Conservation (phyloP, 2,113 vertebrate genomes). For the Leptocoma aspasia region DNA sequence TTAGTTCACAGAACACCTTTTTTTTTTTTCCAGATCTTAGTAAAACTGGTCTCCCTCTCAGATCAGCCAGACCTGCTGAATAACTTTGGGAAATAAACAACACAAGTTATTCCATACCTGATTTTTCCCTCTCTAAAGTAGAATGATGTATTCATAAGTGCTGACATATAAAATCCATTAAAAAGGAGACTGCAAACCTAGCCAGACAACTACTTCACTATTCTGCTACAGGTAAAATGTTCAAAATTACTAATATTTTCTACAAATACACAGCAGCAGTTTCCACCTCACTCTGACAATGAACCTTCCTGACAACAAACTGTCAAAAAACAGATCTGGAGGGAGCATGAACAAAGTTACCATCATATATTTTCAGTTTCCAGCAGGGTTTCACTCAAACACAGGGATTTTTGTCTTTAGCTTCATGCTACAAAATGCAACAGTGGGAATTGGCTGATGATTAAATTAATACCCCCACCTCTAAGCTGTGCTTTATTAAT, state of each 20-base stretch:
- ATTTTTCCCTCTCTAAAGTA: not conserved
- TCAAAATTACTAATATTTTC: not conserved
- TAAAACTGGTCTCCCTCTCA: not conserved
- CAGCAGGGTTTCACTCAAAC: not conserved
- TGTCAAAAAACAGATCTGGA: not conserved
- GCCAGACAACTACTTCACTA: not conserved
- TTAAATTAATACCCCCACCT: not conserved
- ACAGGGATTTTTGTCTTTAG: not conserved
- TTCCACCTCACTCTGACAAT: not conserved
- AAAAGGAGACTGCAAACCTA: not conserved
- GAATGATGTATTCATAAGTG: not conserved
- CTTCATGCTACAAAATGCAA: not conserved
- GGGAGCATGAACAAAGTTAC: not conserved
- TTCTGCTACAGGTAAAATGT: not conserved
- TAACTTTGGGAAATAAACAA: not conserved
- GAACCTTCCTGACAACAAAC: not conserved
- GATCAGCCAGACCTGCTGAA: not conserved
- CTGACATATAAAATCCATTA: not conserved
- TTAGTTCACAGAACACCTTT: not conserved
- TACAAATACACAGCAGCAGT: not conserved
- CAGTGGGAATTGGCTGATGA: not conserved
- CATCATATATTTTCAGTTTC: not conserved
- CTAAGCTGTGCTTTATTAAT: not conserved
- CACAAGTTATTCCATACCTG: not conserved
- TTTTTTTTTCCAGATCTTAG: not conserved